Evolutionary conservation across 2,888 invertebrate species (phyloP).

Genomic region (Melipona beecheii): DNA sequence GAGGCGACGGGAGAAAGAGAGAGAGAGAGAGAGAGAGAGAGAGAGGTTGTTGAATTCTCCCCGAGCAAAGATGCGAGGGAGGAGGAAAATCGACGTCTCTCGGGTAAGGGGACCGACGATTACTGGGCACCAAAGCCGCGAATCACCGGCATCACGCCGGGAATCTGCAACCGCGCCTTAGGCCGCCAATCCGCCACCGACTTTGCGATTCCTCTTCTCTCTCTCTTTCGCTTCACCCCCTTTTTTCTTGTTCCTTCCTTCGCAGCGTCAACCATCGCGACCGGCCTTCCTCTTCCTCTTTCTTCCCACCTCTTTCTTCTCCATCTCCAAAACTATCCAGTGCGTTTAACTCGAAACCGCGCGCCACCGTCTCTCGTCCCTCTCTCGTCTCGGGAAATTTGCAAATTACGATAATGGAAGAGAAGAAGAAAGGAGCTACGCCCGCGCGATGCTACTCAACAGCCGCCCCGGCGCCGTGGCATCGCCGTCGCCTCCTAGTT

Average conservation of each 20-base stretch:
- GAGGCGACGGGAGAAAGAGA: slow-evolving; percentile 27
- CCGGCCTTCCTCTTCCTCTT: slow-evolving; percentile 32
- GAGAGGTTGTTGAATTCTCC: slow-evolving; percentile 41
- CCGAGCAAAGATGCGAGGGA: slow-evolving; percentile 66
- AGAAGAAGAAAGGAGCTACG: slow-evolving; percentile 51
- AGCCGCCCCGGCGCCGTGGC: slow-evolving; percentile 69
- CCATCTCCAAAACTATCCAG: slow-evolving; percentile 42
- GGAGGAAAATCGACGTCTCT: slow-evolving; percentile 75
- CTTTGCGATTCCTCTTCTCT: slow-evolving; percentile 60
- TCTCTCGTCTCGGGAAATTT: slow-evolving; percentile 72
- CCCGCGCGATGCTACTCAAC: slow-evolving; percentile 68
- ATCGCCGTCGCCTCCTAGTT: slow-evolving; percentile 25
- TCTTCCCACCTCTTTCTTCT: slow-evolving; percentile 33
- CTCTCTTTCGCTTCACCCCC: slow-evolving; percentile 45
- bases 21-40: background rate
- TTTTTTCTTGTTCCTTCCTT: slow-evolving; percentile 44
- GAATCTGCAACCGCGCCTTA: slow-evolving; percentile 83
- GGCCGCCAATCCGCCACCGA: slow-evolving; percentile 84
- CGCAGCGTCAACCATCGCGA: slow-evolving; percentile 3
- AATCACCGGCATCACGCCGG: slow-evolving; percentile 84
- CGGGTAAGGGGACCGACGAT: slow-evolving; percentile 79
- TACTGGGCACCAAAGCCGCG: slow-evolving; percentile 83
- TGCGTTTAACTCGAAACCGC: slow-evolving; percentile 68
- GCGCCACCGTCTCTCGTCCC: slow-evolving; percentile 65
- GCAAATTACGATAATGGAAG: slow-evolving; percentile 80